Base-by-base conservation (phyloP, 2,113 vertebrate species). In the Muntiacus muntjak region DNA sequence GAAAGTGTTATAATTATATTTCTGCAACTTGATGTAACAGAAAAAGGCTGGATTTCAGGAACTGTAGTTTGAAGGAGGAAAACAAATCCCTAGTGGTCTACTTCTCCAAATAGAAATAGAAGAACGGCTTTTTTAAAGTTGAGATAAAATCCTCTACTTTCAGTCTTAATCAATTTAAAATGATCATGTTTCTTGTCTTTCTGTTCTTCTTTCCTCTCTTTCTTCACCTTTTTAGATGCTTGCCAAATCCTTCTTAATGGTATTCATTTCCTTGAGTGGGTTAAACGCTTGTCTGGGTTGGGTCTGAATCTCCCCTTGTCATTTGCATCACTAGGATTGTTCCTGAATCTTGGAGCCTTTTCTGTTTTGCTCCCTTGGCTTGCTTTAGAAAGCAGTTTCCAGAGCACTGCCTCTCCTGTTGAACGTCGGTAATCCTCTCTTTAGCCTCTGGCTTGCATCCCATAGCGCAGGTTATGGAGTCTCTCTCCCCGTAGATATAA, bases 1-100 rank as follows among this genome's bases (percentile, higher is more conserved):
- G 93, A 95, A 93, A 93, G 95, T 87, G 30, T 52, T 92, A 43
- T 54, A 74, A 58, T 91, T 93, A 26, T 82, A 87, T 74, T 97
- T 97, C 55, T 97, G 36, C 15, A 88, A 88, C 43, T 84, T 88
- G 60, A 78, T 79, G 25, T 91, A 92, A 83, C 82, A 90, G 52
- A 30, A 90, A 87, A 83, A 74, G n/a, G n/a, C 50, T 94, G 21
- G 40, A 21, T 97, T 96, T 91, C 28, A 84, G 83, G 26, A 97
- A 89, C 19, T 36, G 2, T 84, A 92, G 19, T 58, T 93, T 79
- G 28, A 71, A 36, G 30, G 19, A 26, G 78, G 52, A 79, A 79
- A 26, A 88, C 23, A 45, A 40, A 25, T 86, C 10, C 74, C 89
- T 43, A 60, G 71, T 91, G 43, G 36, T 91, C 82, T 90, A 16